Percentiles rank a stretch among this genome's conserved stretches.
Evolutionary conservation across 2,888 invertebrate genomes (phyloP).

Genomic region (Neoascia interrupta): DNA sequence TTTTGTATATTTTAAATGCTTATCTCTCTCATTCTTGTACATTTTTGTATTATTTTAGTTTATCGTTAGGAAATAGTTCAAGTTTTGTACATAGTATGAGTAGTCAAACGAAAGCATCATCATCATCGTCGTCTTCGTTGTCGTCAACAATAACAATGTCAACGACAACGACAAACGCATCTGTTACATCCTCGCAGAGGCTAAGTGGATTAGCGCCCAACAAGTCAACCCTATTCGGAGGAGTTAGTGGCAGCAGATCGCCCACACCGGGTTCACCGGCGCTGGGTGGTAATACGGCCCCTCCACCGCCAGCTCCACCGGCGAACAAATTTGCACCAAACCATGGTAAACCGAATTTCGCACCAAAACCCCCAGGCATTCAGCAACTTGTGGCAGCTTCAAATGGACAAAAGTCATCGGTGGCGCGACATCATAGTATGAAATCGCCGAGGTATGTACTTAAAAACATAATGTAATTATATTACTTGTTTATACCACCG

Average conservation of each 20-base stretch:
- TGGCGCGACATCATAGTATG: conserved; percentile 91
- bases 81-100: conserved; percentile 78
- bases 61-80: conserved; percentile 78
- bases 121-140: conserved; percentile 71
- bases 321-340: conserved; percentile 75
- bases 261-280: conserved; percentile 74
- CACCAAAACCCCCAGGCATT: conserved; percentile 89
- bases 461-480: background rate
- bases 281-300: conserved; percentile 38
- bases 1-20: too few relatives aligned
- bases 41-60: conserved; percentile 72
- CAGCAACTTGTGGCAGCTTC: conserved; percentile 77
- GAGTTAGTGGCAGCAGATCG: conserved; percentile 72
- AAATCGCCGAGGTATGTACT: conserved; percentile 85
- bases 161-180: conserved; percentile 54
- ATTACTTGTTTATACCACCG: too few relatives aligned
- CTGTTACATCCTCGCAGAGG: conserved; percentile 70
- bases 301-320: conserved; percentile 52
- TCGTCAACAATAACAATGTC: conserved; percentile 72
- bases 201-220: conserved; percentile 76
- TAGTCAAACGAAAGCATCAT: conserved; percentile 74
- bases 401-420: conserved; percentile 79
- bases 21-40: conserved; percentile 23
- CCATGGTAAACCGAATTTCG: conserved; percentile 90
- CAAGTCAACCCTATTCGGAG: conserved; percentile 78